These are phyloP conservation scores for Channa argus DNA, from an alignment of 2,113 vertebrate species.

Conservation along the genomic window DNA sequence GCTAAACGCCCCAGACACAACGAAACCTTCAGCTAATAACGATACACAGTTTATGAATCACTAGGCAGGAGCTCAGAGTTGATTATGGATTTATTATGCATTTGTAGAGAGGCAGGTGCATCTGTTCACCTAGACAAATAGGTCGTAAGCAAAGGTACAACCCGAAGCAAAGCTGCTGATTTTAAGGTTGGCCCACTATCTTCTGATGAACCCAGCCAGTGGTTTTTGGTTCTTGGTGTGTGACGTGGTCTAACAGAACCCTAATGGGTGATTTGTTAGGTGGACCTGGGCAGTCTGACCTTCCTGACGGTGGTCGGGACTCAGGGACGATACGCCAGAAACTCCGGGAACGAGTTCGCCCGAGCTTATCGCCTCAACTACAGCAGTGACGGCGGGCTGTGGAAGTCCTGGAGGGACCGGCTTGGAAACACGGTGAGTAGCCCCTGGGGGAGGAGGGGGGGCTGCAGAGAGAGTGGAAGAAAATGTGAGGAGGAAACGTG, in stretches of 20 bases:
- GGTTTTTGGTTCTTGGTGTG: background rate
- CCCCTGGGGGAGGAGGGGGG: background rate
- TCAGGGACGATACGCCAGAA: slow-evolving; percentile 89
- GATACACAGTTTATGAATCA: too few species aligned
- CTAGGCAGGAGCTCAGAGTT: too few species aligned
- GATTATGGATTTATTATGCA: too few species aligned
- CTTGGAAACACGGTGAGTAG: slow-evolving; percentile 83
- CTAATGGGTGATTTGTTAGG: slow-evolving; percentile 45
- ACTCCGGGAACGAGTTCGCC: slow-evolving; percentile 89
- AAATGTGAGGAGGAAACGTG: slow-evolving; percentile 37
- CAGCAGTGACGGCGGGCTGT: slow-evolving; percentile 87
- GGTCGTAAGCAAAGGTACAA: too few species aligned
- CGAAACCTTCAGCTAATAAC: too few species aligned
- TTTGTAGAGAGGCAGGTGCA: too few species aligned
- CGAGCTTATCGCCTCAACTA: slow-evolving; percentile 89
- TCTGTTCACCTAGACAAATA: too few species aligned
- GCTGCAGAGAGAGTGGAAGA: slow-evolving; percentile 11
- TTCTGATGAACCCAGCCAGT: too few species aligned
- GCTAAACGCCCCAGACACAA: background rate
- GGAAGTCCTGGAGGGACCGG: slow-evolving; percentile 90
- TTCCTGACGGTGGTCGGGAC: slow-evolving; percentile 92
- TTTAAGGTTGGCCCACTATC: too few species aligned
- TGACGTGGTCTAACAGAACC: background rate
- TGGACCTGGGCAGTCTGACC: slow-evolving; percentile 87
- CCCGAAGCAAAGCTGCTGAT: too few species aligned